These are phyloP conservation scores for Lasioglossum baleicum DNA, from an alignment of 1,140 invertebrate genomes.

Conservation along the genomic window DNA sequence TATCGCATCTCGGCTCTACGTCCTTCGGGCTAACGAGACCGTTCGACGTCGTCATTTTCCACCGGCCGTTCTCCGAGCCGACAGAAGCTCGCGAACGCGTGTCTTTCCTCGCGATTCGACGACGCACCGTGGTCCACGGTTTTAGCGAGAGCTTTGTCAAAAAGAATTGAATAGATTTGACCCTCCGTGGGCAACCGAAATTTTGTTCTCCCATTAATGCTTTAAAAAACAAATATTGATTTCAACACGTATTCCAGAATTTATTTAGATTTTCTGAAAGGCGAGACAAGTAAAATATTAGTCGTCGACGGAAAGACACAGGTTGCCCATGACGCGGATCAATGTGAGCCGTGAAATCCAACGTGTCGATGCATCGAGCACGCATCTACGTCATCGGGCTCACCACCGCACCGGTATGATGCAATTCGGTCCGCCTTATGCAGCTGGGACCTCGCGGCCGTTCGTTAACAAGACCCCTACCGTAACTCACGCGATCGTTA, in stretches of 20 bases:
- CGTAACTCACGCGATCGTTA: slow-evolving; percentile 50
- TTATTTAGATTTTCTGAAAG: no score
- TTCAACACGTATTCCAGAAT: no score
- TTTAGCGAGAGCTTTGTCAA: no score
- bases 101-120: not conserved
- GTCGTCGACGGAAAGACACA: no score
- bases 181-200: no score
- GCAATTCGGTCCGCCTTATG: slow-evolving; percentile 34
- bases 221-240: no score
- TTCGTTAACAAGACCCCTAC: slow-evolving; percentile 50
- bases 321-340: no score
- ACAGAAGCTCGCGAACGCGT: not conserved
- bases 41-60: slow-evolving; percentile 55
- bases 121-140: not conserved
- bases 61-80: slow-evolving; percentile 2
- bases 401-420: slow-evolving; percentile 8
- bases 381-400: slow-evolving; percentile 41
- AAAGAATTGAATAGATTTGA: no score
- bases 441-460: slow-evolving; percentile 14
- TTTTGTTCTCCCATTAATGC: no score
- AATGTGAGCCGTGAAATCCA: slow-evolving; percentile 26
- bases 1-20: slow-evolving; percentile 56
- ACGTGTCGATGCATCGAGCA: slow-evolving; percentile 7
- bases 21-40: slow-evolving; percentile 57
- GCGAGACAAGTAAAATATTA: no score